Evolutionary conservation across 2,888 invertebrate species (phyloP).

Genomic region (Seladonia tumulorum): DNA sequence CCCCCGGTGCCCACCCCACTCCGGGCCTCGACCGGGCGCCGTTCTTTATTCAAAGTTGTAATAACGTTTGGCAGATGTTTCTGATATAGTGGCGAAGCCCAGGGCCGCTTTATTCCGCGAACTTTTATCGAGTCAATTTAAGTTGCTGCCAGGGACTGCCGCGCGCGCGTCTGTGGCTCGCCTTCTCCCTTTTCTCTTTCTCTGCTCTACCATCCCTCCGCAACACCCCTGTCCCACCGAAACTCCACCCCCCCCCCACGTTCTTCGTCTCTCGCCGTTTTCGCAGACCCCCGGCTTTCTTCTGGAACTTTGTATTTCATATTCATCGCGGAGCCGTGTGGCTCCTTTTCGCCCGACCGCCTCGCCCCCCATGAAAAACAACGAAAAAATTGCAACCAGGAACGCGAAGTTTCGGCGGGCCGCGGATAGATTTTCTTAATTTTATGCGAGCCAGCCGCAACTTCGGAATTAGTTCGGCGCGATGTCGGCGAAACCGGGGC

Average conservation of each 20-base stretch:
- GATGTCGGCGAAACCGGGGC: slow-evolving; percentile 22
- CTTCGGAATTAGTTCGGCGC: slow-evolving; percentile 53
- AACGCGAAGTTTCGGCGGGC: slow-evolving; percentile 30
- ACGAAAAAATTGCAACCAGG: background rate
- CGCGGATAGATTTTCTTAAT: slow-evolving; percentile 64
- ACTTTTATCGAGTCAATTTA: slow-evolving; percentile 85
- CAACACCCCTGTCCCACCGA: background rate
- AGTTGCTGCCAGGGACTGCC: slow-evolving; percentile 79
- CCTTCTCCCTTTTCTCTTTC: slow-evolving; percentile 62
- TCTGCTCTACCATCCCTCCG: slow-evolving; percentile 37
- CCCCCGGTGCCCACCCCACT: slow-evolving; percentile 33
- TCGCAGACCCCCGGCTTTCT: slow-evolving; percentile 24
- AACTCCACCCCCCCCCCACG: background rate
- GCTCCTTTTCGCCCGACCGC: slow-evolving; percentile 33
- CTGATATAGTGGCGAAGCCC: slow-evolving; percentile 80
- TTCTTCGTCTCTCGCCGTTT: background rate
- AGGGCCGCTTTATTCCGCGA: slow-evolving; percentile 81
- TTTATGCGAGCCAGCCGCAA: slow-evolving; percentile 50
- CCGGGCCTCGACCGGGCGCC: slow-evolving; percentile 64
- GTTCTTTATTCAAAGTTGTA: slow-evolving; percentile 84
- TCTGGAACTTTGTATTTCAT: slow-evolving; percentile 64
- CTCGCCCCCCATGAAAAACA: background rate
- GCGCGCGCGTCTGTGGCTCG: slow-evolving; percentile 34
- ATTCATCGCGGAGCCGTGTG: slow-evolving; percentile 53
- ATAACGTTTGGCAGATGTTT: slow-evolving; percentile 85